A percentile compares a stretch with the other conserved stretches of the same genome.
phyloP scores from a whole-genome alignment of 1,140 invertebrate species.

The Phthorimaea operculella region DNA sequence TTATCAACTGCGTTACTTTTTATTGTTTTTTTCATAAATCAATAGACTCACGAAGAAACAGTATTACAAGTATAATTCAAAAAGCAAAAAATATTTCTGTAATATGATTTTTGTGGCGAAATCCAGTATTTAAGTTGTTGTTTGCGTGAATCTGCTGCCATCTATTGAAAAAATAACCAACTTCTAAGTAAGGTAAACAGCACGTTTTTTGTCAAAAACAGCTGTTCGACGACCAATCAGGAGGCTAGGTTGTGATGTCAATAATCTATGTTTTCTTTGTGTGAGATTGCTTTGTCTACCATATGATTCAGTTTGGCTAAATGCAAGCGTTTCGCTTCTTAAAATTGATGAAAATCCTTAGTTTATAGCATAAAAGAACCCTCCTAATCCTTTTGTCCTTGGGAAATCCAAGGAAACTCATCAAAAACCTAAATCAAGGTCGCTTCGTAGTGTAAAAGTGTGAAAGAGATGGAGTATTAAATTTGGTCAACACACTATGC shows the following conservation, averaged over 20 bases:
- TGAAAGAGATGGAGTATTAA: conserved; percentile 28
- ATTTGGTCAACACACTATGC: not conserved
- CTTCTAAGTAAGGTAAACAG: not conserved
- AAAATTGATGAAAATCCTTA: not conserved
- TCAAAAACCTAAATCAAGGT: conserved; percentile 31
- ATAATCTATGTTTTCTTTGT: conserved; percentile 36
- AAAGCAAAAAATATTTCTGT: not conserved
- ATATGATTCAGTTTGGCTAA: conserved; percentile 45
- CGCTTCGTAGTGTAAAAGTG: conserved; percentile 13
- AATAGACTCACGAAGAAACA: not conserved
- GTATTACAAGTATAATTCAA: not conserved
- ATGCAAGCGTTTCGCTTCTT: conserved; percentile 2
- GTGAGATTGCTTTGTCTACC: conserved; percentile 52
- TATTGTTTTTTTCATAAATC: not conserved
- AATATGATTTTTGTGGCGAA: not conserved
- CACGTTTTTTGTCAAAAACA: conserved; percentile 51
- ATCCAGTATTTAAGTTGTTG: conserved; percentile 31
- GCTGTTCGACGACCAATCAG: conserved; percentile 52
- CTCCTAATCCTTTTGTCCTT: not conserved
- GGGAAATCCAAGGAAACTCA: not conserved
- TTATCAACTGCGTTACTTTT: not conserved
- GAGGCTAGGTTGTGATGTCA: conserved; percentile 30
- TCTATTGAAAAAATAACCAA: conserved; percentile 29
- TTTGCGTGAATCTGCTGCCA: conserved; percentile 28
- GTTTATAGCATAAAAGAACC: not conserved